Percentiles rank a stretch among this genome's conserved stretches.
Conservation (phyloP, 30 jellyfish, hydroid and myxozoan genomes). For the Hydractinia echinata region DNA sequence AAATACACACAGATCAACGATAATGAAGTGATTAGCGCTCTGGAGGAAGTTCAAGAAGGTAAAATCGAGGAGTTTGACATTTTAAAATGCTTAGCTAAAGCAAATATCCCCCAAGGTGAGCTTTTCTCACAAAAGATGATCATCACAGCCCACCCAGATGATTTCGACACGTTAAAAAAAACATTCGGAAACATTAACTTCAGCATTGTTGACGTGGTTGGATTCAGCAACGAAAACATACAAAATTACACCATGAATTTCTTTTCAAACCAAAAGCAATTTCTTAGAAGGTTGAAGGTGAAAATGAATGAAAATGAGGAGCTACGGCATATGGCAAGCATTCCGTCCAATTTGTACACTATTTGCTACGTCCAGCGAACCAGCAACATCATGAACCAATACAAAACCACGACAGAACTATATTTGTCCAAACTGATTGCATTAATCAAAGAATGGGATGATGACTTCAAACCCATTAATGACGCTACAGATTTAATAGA, state of each 20-base stretch:
- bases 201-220: constrained; percentile 5
- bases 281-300: background rate
- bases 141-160: background rate
- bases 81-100: background rate
- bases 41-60: background rate
- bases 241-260: background rate
- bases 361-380: background rate
- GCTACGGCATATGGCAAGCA: background rate
- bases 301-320: background rate
- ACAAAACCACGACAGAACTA: background rate
- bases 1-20: background rate
- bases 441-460: background rate
- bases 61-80: background rate
- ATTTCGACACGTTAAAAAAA: no score
- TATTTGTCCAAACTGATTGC: constrained; percentile 8
- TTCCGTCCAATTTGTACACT: constrained; percentile 6
- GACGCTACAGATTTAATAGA: background rate
- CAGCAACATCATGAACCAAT: background rate
- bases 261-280: background rate
- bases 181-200: background rate
- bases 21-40: background rate
- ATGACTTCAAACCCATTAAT: background rate
- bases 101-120: background rate
- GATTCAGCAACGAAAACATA: constrained; percentile 3
- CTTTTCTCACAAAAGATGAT: background rate